Conservation (phyloP, 2,888 invertebrate genomes). For the Apamea monoglypha region DNA sequence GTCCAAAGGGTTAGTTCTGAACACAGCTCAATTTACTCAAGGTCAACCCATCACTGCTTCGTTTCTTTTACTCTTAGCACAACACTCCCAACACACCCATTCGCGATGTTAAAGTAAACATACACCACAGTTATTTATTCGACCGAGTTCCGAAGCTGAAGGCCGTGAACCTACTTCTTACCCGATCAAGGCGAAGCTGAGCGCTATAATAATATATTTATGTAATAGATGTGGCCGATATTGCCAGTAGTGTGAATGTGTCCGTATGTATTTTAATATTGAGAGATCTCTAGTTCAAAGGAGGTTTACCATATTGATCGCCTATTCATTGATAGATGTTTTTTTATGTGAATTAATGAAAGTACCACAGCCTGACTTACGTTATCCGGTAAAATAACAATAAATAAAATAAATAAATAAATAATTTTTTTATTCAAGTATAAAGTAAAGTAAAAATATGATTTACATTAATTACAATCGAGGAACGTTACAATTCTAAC, state of each 20-base stretch:
- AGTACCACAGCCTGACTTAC: background rate
- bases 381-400: background rate
- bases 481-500: no score
- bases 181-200: conserved; percentile 50
- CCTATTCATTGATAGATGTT: background rate
- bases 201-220: conserved; percentile 46
- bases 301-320: background rate
- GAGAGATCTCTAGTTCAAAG: conserved; percentile 18
- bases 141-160: conserved; percentile 56
- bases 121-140: conserved; percentile 55
- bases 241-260: conserved; percentile 26
- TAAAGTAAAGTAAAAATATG: no score
- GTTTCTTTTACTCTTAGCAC: conserved; percentile 41
- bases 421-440: no score
- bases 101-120: conserved; percentile 52
- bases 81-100: conserved; percentile 61
- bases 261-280: conserved; percentile 21
- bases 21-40: conserved; percentile 38
- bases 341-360: background rate
- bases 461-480: no score
- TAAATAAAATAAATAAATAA: no score
- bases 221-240: conserved; percentile 29
- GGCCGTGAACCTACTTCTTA: conserved; percentile 63
- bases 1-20: background rate
- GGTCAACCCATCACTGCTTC: conserved; percentile 42